Base-by-base conservation (phyloP, 2,888 invertebrate species). In the Cyclophora albipunctata region DNA sequence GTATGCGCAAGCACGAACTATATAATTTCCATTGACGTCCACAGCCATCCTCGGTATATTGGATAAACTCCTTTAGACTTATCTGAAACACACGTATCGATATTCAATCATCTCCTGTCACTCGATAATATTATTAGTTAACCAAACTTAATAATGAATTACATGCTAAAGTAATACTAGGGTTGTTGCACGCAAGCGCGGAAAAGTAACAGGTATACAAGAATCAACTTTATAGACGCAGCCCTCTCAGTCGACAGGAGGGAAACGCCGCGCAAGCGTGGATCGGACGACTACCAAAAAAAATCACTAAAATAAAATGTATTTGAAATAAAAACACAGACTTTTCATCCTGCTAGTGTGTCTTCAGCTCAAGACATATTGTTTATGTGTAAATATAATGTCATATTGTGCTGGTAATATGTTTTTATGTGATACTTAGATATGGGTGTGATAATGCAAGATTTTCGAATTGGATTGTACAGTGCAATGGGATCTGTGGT, bases 371-470 rank as follows among this genome's bases (percentile, higher is more conserved):
- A 67, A 73, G 73, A 69, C 60, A 66, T 60, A 60, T 71, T 68
- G 63, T 48, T 55, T 44, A 52, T n/a, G 50, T 48, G 47, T 40
- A 43, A 35, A 45, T 51, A 43, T 41, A 34, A 47, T 54, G 53
- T 46, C 44, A 41, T 44, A 54, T 44, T 48, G 42, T 47, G 34
- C 80, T 81, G 73, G 81, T 77, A 66, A 81, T 83, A 80, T 79
- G 78, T 78, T 81, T 77, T 73, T 73, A 64, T 20, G 76, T 76
- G 72, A 83, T 85, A 85, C 75, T 77, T 74, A 82, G 73, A 70
- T 79, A 77, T 81, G 77, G 75, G 71, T 79, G 83, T 81, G 82
- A 81, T 78, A 84, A 82, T 81, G 83, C 69, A 77, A 77, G 76
- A 74, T 64, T 75, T 62, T 81, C 78, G 78, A 71, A 81, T 80